phyloP scores from a whole-genome alignment of 2,888 invertebrate species.

The Mythimna lalbum region DNA sequence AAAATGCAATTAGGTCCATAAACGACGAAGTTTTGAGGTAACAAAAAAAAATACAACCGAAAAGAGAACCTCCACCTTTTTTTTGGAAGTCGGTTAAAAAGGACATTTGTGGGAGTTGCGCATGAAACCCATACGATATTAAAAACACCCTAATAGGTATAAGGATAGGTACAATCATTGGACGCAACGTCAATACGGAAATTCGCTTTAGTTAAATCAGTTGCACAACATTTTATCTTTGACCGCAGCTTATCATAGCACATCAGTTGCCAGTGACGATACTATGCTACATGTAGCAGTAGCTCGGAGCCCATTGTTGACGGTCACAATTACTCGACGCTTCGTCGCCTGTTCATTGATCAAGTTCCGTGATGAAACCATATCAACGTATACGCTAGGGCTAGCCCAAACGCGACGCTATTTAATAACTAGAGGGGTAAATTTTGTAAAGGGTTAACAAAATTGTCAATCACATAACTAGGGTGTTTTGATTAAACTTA shows the following conservation, averaged over 20 bases:
- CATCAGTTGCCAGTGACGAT: conserved; percentile 13
- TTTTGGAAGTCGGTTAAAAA: too few relatives aligned
- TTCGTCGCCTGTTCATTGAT: conserved; percentile 11
- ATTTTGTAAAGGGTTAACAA: background rate
- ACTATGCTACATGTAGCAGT: conserved; percentile 1
- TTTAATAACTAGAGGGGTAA: background rate
- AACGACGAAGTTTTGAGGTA: too few relatives aligned
- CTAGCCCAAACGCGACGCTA: background rate
- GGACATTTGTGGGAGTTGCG: too few relatives aligned
- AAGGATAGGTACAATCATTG: background rate
- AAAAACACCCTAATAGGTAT: too few relatives aligned
- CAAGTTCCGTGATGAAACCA: conserved; percentile 21
- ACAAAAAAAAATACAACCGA: too few relatives aligned
- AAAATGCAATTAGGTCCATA: too few relatives aligned
- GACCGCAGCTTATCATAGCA: conserved; percentile 24
- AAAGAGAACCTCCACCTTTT: too few relatives aligned
- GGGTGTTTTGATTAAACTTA: conserved; percentile 1
- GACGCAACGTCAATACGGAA: conserved; percentile 17
- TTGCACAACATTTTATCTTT: conserved; percentile 33
- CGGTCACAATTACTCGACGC: conserved; percentile 20
- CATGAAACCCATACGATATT: too few relatives aligned
- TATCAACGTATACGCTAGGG: conserved; percentile 21
- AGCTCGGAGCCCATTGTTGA: conserved; percentile 7
- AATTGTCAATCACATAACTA: background rate
- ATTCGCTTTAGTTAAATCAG: conserved; percentile 1